Evolutionary conservation across 2,888 invertebrate genomes (phyloP), one percentile per base, ranked within the genome.

Genomic region (Scaptodrosophila latifasciaeformis): DNA sequence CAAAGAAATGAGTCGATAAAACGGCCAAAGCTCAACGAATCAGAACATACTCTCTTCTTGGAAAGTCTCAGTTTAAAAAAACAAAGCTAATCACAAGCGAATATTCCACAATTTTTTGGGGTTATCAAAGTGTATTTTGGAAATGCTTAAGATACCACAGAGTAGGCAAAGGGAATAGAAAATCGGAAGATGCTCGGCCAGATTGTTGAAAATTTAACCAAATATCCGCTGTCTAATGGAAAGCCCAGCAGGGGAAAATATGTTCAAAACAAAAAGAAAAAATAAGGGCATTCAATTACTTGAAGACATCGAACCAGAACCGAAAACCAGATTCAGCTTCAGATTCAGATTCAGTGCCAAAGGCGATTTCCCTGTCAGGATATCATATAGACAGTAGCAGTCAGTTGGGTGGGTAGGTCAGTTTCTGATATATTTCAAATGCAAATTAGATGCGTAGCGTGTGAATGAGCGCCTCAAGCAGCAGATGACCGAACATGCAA

Each of bases 351-450:
- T 10, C 6, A 31, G 2, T 10, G 3, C n/a, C 35, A n/a, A 15
- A 15, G 35, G 15, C n/a, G 15, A n/a, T 30, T 30, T 30, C 30
- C 34, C 37, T 17, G 15, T 13, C 17, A 17, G 10, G 37, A 1
- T 12, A 30, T 10, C 30, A n/a, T 6, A 7, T 2, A 6, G 30
- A 12, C n/a, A n/a, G n/a, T n/a, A n/a, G n/a, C n/a, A n/a, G n/a
- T n/a, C n/a, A n/a, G n/a, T n/a, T n/a, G n/a, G n/a, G n/a, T n/a
- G n/a, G n/a, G n/a, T n/a, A n/a, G n/a, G n/a, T n/a, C n/a, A n/a
- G n/a, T n/a, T n/a, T n/a, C n/a, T n/a, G 55, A 54, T 67, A 59
- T 60, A 77, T 81, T 81, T 80, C 65, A 51, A 68, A 76, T 81
- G 77, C 70, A 77, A 77, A 81, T 77, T 71, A 66, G 70, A 76